A percentile compares a stretch with the other conserved stretches of the same genome.
These are phyloP conservation scores for Cordilura impudica DNA, from an alignment of 2,888 invertebrate genomes.

Conservation along the genomic window DNA sequence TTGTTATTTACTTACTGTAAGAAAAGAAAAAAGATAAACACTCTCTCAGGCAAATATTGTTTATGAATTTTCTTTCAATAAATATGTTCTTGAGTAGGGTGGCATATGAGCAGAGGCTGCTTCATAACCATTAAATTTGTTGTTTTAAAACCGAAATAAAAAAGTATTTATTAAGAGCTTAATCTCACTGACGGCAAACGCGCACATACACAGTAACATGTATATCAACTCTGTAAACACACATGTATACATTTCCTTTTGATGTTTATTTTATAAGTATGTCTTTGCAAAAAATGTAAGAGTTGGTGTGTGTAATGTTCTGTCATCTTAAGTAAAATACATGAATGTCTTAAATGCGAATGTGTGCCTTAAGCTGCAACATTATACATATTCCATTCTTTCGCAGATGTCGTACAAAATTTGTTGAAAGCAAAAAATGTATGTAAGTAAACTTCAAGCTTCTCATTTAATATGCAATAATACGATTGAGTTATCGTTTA, in stretches of 20 bases:
- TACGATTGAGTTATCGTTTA: conserved; percentile 4
- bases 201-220: neutral
- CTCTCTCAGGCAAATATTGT: no score
- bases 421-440: neutral
- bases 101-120: no score
- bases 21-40: no score
- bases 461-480: conserved; percentile 12
- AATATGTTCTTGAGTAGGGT: no score
- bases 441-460: neutral
- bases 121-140: neutral
- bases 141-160: neutral
- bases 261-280: neutral
- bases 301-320: neutral
- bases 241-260: neutral
- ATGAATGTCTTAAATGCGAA: neutral
- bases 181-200: neutral
- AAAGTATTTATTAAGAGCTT: neutral
- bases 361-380: conserved; percentile 12
- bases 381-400: neutral
- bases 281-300: neutral
- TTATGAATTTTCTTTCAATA: no score
- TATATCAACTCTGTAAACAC: neutral
- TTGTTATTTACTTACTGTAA: no score
- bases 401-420: neutral
- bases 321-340: neutral